phyloP scores from a whole-genome alignment of 2,797 vertebrate species.

The Buceros bicornis region DNA sequence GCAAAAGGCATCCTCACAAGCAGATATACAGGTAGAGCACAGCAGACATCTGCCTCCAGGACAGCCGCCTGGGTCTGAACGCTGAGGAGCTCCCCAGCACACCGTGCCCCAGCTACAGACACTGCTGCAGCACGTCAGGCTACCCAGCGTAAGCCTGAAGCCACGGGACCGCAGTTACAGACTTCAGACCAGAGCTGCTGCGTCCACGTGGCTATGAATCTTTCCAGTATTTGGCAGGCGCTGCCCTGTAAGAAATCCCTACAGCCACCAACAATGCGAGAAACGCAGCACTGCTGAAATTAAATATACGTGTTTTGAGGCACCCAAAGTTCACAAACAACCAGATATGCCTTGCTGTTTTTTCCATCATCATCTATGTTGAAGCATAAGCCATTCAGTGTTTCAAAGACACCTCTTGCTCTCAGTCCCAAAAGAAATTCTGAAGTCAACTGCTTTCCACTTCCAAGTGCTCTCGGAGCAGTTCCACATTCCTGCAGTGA shows the following conservation, averaged over 20 bases:
- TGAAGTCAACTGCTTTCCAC: neutral
- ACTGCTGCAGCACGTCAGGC: neutral
- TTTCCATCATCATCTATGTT: neutral
- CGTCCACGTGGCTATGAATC: accelerated
- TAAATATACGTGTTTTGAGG: neutral
- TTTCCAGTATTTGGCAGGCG: neutral
- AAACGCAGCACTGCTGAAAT: neutral
- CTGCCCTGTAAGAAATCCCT: neutral
- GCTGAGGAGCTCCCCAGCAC: neutral
- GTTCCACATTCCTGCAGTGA: neutral
- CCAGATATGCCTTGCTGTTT: neutral
- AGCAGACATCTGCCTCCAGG: neutral
- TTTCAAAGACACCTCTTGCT: neutral
- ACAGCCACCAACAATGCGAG: accelerated
- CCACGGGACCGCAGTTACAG: neutral
- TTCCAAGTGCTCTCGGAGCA: neutral
- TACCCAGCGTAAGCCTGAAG: neutral
- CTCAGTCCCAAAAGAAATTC: neutral
- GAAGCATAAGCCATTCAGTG: neutral
- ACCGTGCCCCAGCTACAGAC: neutral
- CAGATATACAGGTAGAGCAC: neutral
- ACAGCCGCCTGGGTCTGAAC: neutral
- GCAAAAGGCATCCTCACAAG: neutral
- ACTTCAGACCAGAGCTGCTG: neutral
- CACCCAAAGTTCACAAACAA: neutral